These are phyloP conservation scores for Lycodopsis pacificus DNA, from an alignment of 2,797 vertebrate genomes.

Conservation along the genomic window DNA sequence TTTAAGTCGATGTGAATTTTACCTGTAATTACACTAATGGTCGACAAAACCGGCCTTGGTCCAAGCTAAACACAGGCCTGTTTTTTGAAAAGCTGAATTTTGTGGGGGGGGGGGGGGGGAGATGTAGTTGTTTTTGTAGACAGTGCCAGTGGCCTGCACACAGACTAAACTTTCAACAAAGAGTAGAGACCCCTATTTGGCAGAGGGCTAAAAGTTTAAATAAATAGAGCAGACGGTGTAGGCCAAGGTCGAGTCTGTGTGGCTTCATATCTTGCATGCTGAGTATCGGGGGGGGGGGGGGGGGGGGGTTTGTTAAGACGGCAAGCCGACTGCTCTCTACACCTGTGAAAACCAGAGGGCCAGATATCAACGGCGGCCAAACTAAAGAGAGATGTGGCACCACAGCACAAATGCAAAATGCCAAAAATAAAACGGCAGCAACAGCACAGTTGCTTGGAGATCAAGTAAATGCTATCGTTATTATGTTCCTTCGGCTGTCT, in stretches of 20 bases:
- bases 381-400: constrained; percentile 55
- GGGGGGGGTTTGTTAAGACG: neutral
- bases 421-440: constrained; percentile 13
- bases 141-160: constrained; percentile 57
- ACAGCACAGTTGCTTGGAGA: constrained; percentile 30
- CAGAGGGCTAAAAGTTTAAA: constrained; percentile 68
- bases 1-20: constrained; percentile 26
- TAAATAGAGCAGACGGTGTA: constrained; percentile 57
- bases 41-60: neutral
- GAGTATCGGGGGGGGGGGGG: neutral
- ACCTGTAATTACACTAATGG: constrained; percentile 40
- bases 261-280: constrained; percentile 27
- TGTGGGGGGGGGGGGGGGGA: neutral
- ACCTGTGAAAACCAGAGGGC: constrained; percentile 65
- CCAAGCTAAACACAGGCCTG: constrained; percentile 43
- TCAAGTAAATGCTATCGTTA: constrained; percentile 42
- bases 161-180: constrained; percentile 78
- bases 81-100: constrained; percentile 26
- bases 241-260: constrained; percentile 59
- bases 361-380: constrained; percentile 48
- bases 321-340: constrained; percentile 37
- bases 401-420: constrained; percentile 1
- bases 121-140: constrained; percentile 57
- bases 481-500: constrained; percentile 36
- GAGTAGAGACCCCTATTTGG: constrained; percentile 57